Evolutionary conservation across 2,113 vertebrate genomes (phyloP).

Genomic region (Tychaedon coryphoeus): DNA sequence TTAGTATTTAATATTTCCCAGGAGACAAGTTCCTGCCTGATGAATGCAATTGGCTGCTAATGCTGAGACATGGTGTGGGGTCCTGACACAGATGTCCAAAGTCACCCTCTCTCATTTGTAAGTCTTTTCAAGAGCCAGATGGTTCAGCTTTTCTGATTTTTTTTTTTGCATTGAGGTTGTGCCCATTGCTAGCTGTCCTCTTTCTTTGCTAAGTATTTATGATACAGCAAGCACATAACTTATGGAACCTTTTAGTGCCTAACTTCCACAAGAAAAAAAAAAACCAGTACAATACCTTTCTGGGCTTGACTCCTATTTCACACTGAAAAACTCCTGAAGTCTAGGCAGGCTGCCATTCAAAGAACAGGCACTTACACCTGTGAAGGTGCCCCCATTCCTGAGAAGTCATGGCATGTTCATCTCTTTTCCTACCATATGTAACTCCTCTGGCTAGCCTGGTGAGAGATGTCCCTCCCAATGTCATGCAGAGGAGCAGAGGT

Average conservation of each 20-base stretch:
- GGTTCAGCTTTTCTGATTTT: neutral
- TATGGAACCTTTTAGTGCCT: neutral
- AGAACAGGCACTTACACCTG: neutral
- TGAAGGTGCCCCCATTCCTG: neutral
- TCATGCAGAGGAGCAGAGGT: fast-evolving
- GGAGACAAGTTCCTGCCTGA: neutral
- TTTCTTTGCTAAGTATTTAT: neutral
- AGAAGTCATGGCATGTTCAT: neutral
- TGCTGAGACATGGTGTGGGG: neutral
- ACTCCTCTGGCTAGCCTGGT: neutral
- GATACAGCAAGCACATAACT: neutral
- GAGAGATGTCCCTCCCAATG: neutral
- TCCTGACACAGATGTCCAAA: neutral
- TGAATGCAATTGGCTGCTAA: neutral
- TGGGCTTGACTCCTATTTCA: neutral
- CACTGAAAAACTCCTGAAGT: neutral
- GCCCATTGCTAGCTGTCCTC: neutral
- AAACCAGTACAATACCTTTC: neutral
- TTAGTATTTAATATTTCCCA: neutral
- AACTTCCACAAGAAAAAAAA: neutral
- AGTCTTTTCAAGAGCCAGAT: neutral
- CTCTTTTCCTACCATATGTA: neutral
- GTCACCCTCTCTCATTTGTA: neutral
- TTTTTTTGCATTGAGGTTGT: neutral
- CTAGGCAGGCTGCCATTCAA: neutral